These are phyloP conservation scores for Phaethornis superciliosus DNA, from an alignment of 2,113 vertebrate species.

Conservation along the genomic window DNA sequence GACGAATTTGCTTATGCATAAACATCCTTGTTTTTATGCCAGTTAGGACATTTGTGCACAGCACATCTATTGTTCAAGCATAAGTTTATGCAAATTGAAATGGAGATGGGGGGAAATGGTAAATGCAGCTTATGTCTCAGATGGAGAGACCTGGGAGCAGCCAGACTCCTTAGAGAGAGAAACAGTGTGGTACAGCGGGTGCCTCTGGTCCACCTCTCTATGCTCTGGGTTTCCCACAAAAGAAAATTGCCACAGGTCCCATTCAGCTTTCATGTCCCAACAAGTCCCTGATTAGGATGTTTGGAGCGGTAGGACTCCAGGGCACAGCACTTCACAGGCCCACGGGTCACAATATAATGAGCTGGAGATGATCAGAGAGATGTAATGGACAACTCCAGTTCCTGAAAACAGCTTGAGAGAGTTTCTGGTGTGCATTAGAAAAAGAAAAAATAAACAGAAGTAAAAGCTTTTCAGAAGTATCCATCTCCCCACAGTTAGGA, in stretches of 20 bases:
- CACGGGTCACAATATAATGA: slow-evolving; percentile 51
- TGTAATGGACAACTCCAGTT: slow-evolving; percentile 1
- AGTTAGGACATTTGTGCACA: slow-evolving; percentile 34
- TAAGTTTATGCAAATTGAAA: slow-evolving; percentile 57
- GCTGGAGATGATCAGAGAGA: slow-evolving; percentile 38
- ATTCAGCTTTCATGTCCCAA: slow-evolving; percentile 1
- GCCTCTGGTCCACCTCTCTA: not conserved
- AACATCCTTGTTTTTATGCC: slow-evolving; percentile 60
- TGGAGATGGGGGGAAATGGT: not conserved
- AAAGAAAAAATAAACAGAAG: not conserved
- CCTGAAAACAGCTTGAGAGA: not conserved
- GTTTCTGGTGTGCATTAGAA: not conserved
- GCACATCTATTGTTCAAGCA: slow-evolving; percentile 26
- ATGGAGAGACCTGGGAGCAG: slow-evolving; percentile 26
- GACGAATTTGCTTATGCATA: slow-evolving; percentile 63
- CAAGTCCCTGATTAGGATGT: slow-evolving; percentile 4
- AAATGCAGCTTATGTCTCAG: slow-evolving; percentile 27
- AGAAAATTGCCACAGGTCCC: slow-evolving; percentile 41
- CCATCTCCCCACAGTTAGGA: not conserved
- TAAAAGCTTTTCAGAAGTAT: not conserved
- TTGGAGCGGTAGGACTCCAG: not conserved
- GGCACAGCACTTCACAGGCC: not conserved
- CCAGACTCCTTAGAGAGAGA: not conserved
- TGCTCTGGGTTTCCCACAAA: slow-evolving; percentile 21
- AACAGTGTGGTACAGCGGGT: not conserved